phyloP scores from a whole-genome alignment of 2,888 invertebrate genomes.

The Lingula anatina region DNA sequence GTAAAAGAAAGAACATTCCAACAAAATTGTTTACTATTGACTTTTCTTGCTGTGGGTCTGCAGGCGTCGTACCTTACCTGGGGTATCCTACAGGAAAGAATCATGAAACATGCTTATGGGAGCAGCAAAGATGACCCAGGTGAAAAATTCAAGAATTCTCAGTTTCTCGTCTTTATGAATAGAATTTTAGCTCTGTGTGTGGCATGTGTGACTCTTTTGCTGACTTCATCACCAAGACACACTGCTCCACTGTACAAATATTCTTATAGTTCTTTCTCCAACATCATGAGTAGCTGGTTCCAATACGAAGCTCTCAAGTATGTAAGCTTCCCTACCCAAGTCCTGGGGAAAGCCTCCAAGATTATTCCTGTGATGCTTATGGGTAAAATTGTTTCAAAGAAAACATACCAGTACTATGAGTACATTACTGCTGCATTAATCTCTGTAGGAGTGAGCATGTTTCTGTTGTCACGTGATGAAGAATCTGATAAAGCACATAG shows the following conservation, averaged over 20 bases:
- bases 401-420: constrained; percentile 83
- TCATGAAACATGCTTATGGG: constrained; percentile 72
- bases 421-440: constrained; percentile 85
- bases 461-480: constrained; percentile 65
- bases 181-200: constrained; percentile 69
- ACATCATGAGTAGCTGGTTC: constrained; percentile 98
- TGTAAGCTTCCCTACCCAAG: constrained; percentile 96
- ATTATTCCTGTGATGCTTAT: constrained; percentile 81
- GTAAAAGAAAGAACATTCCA: constrained; percentile 11
- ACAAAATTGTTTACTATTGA: constrained; percentile 52
- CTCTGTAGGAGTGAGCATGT: constrained; percentile 87
- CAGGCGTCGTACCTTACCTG: constrained; percentile 89
- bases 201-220: constrained; percentile 26
- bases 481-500: constrained; percentile 55
- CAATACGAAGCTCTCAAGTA: constrained; percentile 99
- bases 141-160: constrained; percentile 82
- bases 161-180: constrained; percentile 94
- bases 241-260: constrained; percentile 89
- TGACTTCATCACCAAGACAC: constrained; percentile 54
- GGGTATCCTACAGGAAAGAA: constrained; percentile 96
- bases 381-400: constrained; percentile 85
- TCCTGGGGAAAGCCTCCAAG: constrained; percentile 87
- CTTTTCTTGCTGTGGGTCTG: constrained; percentile 80
- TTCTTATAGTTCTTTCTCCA: constrained; percentile 91
- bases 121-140: constrained; percentile 22